Evolutionary conservation across 2,797 vertebrate genomes (phyloP).

Genomic region (Danio jaintianensis): DNA sequence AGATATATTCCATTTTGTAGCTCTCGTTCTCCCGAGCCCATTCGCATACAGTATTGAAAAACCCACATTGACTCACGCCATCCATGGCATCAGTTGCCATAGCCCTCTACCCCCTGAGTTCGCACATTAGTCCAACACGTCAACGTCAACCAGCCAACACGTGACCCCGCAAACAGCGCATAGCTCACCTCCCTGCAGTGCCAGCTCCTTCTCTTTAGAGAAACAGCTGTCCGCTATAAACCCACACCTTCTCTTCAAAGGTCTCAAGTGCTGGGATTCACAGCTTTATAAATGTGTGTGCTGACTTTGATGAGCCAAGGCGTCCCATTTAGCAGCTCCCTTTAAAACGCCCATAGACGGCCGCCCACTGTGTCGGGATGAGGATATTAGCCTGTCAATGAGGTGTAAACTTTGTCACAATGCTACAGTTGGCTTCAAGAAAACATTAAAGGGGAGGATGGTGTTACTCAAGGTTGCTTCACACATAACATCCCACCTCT

Average conservation of each 20-base stretch:
- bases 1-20: slow-evolving; percentile 12
- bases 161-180: slow-evolving; percentile 17
- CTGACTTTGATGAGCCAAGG: slow-evolving; percentile 74
- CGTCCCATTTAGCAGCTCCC: slow-evolving; percentile 72
- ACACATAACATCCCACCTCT: slow-evolving; percentile 43
- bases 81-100: slow-evolving; percentile 15
- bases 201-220: slow-evolving; percentile 40
- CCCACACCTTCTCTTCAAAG: slow-evolving; percentile 65
- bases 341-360: slow-evolving; percentile 68
- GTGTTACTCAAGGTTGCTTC: slow-evolving; percentile 48
- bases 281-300: slow-evolving; percentile 69
- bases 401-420: slow-evolving; percentile 73
- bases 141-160: slow-evolving; percentile 17
- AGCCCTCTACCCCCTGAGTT: slow-evolving; percentile 10
- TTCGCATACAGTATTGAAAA: slow-evolving; percentile 19
- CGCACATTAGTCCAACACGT: slow-evolving; percentile 30
- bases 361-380: slow-evolving; percentile 65
- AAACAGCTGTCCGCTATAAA: slow-evolving; percentile 73
- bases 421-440: slow-evolving; percentile 66
- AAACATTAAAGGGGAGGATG: slow-evolving; percentile 55
- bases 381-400: slow-evolving; percentile 77
- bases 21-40: slow-evolving; percentile 24
- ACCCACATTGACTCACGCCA: slow-evolving; percentile 19
- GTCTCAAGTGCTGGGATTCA: slow-evolving; percentile 66
- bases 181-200: slow-evolving; percentile 64